Conservation (phyloP, 2,888 invertebrate species). For the Scelioninae gen. 1 region DNA sequence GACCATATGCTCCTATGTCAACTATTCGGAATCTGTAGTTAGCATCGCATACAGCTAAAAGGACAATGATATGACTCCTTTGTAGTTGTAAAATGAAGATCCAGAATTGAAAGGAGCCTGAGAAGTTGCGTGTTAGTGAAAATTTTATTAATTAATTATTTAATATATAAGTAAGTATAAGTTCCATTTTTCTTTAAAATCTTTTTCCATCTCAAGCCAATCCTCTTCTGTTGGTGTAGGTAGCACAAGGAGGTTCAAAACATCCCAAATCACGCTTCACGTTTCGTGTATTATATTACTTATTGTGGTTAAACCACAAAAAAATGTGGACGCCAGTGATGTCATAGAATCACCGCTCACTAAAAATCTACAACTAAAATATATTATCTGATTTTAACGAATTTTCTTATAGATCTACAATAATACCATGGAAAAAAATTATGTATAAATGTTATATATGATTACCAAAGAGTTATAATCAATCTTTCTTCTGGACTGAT, state of each 20-base stretch:
- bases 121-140: too few species aligned
- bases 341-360: slow-evolving; percentile 1
- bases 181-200: slow-evolving; percentile 15
- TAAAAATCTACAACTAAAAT: slow-evolving; percentile 2
- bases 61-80: slow-evolving; percentile 41
- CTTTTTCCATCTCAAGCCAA: slow-evolving; percentile 3
- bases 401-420: too few species aligned
- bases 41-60: slow-evolving; percentile 39
- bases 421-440: too few species aligned
- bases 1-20: slow-evolving; percentile 49
- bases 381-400: background rate
- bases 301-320: background rate
- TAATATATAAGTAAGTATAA: too few species aligned
- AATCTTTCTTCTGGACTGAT: slow-evolving; percentile 21
- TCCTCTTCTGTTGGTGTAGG: background rate
- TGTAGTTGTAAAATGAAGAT: slow-evolving; percentile 66
- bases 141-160: too few species aligned
- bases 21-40: slow-evolving; percentile 38
- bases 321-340: background rate
- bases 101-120: slow-evolving; percentile 72
- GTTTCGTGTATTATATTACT: too few species aligned
- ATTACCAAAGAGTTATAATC: slow-evolving; percentile 20
- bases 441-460: too few species aligned
- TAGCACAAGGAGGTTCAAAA: too few species aligned
- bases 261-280: too few species aligned